Base-by-base conservation (phyloP, 2,888 invertebrate genomes). In the Esperia sulphurella region DNA sequence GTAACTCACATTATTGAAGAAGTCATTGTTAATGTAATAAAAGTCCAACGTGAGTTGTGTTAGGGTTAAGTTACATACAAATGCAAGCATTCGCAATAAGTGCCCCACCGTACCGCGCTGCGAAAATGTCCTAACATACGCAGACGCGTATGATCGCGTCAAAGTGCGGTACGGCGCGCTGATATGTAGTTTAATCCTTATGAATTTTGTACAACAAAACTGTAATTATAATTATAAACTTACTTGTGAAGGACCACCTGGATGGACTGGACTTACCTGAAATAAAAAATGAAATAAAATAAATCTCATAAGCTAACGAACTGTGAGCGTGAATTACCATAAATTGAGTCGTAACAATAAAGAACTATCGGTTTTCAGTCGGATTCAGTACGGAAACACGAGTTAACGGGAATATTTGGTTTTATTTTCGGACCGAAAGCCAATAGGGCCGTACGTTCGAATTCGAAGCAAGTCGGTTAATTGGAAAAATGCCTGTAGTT, bases 331-430 rank as follows among this genome's bases (percentile, higher is more conserved):
- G 14, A n/a, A 14, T 39, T 39, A n/a, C 13, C 39, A 14, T 39
- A 39, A 7, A 39, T 14, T 8, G 14, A 14, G 14, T 39, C 5
- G 39, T 39, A 8, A 14, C 14, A 39, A 39, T 39, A 14, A 7
- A 39, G 14, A 39, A 66, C 58, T 57, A 21, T 13, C 52, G 58
- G 52, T 68, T 62, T 67, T 62, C 63, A 59, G 61, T 63, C 56
- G 62, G 56, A 74, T 73, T 69, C 68, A 63, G 69, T 61, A 71
- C 67, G 67, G 59, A 71, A 56, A 66, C 61, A 54, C 46, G 47
- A 58, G 63, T 59, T n/a, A 62, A 58, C 58, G 56, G 59, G 70
- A 68, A 75, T 77, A 72, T 78, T 75, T 66, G 66, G 65, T 71
- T 75, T 74, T 65, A 71, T 68, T 66, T 42, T 21, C 21, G 37